Conservation (phyloP, 2,113 vertebrate species). For the Zeus faber region DNA sequence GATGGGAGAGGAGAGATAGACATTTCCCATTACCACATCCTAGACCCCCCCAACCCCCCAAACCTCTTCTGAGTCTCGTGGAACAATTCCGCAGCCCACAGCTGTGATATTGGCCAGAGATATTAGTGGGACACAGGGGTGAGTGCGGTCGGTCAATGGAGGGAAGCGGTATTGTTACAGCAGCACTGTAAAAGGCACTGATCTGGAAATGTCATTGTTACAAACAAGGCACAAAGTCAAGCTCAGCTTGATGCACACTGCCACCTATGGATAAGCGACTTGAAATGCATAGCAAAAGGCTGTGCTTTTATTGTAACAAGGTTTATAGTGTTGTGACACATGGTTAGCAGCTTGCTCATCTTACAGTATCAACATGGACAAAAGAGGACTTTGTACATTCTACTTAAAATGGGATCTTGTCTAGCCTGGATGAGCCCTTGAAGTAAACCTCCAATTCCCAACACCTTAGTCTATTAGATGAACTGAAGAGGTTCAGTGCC, state of each 20-base stretch:
- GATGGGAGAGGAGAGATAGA: conserved; percentile 32
- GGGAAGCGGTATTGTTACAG: neutral
- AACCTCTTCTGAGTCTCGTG: conserved; percentile 19
- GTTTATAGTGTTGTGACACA: too few species aligned
- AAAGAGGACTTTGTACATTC: neutral
- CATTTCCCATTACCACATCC: conserved; percentile 42
- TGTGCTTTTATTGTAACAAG: neutral
- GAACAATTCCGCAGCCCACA: conserved; percentile 26
- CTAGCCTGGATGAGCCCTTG: too few species aligned
- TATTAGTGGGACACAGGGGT: conserved; percentile 16
- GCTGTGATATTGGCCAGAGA: conserved; percentile 31
- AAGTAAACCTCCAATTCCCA: conserved; percentile 6
- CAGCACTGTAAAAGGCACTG: conserved; percentile 25
- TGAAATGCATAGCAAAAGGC: conserved; percentile 56
- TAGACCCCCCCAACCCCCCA: conserved; percentile 24
- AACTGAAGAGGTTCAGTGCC: conserved; percentile 3
- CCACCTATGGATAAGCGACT: conserved; percentile 68
- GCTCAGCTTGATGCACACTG: conserved; percentile 67
- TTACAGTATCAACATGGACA: neutral
- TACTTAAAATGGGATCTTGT: too few species aligned
- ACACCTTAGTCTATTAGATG: conserved; percentile 1
- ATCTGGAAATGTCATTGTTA: conserved; percentile 34
- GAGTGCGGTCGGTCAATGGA: neutral
- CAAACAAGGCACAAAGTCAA: conserved; percentile 19
- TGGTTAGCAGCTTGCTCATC: too few species aligned